phyloP scores from a whole-genome alignment of 2,888 invertebrate genomes.

The Pycnomerus fuliginosus region DNA sequence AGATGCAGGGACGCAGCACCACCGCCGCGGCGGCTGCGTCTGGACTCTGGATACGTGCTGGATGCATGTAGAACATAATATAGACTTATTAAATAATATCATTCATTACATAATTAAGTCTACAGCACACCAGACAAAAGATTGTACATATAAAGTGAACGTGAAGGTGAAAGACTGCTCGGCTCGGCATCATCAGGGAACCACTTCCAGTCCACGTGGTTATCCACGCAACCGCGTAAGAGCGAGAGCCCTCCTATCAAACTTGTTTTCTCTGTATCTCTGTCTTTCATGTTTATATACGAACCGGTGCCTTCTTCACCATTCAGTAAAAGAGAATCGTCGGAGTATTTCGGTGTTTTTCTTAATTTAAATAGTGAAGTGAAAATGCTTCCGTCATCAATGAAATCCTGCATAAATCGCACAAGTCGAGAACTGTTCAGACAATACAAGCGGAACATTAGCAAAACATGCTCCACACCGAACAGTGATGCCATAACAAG shows the following conservation, averaged over 20 bases:
- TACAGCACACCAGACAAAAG: too few relatives aligned
- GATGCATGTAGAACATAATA: too few relatives aligned
- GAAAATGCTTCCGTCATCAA: slow-evolving; percentile 33
- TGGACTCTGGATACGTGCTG: too few relatives aligned
- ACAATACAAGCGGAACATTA: slow-evolving; percentile 50
- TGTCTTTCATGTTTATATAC: slow-evolving; percentile 41
- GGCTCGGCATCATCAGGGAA: too few relatives aligned
- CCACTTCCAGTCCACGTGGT: too few relatives aligned
- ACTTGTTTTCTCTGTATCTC: slow-evolving; percentile 46
- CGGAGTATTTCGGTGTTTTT: slow-evolving; percentile 1
- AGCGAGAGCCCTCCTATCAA: slow-evolving; percentile 15
- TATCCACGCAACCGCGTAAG: too few relatives aligned
- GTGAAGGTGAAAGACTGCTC: too few relatives aligned
- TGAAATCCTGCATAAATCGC: slow-evolving; percentile 34
- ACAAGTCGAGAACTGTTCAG: slow-evolving; percentile 40
- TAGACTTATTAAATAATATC: too few relatives aligned
- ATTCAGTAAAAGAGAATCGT: slow-evolving; percentile 9
- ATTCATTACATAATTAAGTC: too few relatives aligned
- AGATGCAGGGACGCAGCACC: too few relatives aligned
- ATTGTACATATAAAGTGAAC: too few relatives aligned
- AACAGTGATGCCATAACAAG: slow-evolving; percentile 62
- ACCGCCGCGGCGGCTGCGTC: too few relatives aligned
- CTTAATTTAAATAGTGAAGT: background rate
- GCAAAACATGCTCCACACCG: slow-evolving; percentile 62
- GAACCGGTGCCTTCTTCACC: slow-evolving; percentile 27